A percentile compares a stretch with the other conserved stretches of the same genome.
Evolutionary conservation across 2,113 vertebrate genomes (phyloP).

Genomic region (Larimichthys polyactis): DNA sequence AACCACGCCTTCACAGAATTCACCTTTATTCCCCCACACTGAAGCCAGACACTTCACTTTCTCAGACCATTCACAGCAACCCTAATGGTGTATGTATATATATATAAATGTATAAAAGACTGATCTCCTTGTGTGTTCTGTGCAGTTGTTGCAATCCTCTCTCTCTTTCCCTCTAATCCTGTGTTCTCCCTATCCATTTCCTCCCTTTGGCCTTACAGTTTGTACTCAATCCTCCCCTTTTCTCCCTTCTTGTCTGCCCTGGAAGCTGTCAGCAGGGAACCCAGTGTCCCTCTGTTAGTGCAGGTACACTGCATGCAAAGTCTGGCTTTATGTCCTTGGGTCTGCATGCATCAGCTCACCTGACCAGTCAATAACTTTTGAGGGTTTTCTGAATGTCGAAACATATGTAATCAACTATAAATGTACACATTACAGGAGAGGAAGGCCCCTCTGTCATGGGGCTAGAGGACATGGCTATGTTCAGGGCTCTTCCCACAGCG

Average conservation of each 20-base stretch:
- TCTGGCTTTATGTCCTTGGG: slow-evolving; percentile 50
- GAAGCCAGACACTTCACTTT: slow-evolving; percentile 29
- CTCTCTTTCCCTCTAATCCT: slow-evolving; percentile 68
- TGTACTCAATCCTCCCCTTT: slow-evolving; percentile 75
- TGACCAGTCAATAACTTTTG: slow-evolving; percentile 8
- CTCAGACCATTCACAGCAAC: slow-evolving; percentile 30
- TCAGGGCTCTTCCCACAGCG: slow-evolving; percentile 88
- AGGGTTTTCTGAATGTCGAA: not conserved
- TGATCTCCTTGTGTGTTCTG: slow-evolving; percentile 28
- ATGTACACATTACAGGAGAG: slow-evolving; percentile 86
- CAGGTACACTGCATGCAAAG: slow-evolving; percentile 84
- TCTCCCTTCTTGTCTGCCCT: slow-evolving; percentile 78
- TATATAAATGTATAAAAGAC: not conserved
- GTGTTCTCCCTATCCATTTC: slow-evolving; percentile 71
- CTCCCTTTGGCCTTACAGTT: slow-evolving; percentile 65
- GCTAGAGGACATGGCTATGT: slow-evolving; percentile 93
- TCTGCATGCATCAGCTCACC: slow-evolving; percentile 63
- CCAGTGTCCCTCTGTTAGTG: slow-evolving; percentile 77
- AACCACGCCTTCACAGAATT: slow-evolving; percentile 9
- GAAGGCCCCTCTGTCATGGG: slow-evolving; percentile 96
- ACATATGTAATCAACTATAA: not conserved
- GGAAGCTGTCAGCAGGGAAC: slow-evolving; percentile 77
- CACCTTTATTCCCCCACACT: slow-evolving; percentile 20
- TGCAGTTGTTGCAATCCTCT: slow-evolving; percentile 45
- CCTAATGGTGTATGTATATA: not conserved